These are phyloP conservation scores for Sigmodon hispidus DNA, from an alignment of 2,113 vertebrate species.

Conservation along the genomic window DNA sequence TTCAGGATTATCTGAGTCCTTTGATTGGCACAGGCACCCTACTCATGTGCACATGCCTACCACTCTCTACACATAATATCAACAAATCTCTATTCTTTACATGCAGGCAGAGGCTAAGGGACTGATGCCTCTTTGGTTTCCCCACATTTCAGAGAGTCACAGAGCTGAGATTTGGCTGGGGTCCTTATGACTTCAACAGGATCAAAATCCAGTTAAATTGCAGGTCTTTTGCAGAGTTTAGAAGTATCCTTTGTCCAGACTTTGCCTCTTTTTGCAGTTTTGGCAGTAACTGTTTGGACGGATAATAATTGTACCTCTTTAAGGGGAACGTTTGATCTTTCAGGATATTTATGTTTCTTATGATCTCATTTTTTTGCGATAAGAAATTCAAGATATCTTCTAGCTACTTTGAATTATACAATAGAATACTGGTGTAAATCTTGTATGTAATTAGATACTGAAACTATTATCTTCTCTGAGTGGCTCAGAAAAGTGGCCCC, in stretches of 20 bases:
- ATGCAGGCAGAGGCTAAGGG: background rate
- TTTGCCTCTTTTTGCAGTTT: background rate
- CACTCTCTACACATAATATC: background rate
- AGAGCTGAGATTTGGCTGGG: background rate
- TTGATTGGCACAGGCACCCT: background rate
- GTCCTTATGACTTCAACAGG: accelerated
- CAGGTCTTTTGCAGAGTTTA: background rate
- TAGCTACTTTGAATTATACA: background rate
- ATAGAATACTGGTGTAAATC: background rate
- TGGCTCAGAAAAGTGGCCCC: too few species aligned
- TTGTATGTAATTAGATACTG: background rate
- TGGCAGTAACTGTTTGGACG: background rate
- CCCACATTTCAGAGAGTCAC: background rate
- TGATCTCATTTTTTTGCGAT: background rate
- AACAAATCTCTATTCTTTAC: background rate
- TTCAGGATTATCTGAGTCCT: background rate
- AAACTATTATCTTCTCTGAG: background rate
- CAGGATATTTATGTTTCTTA: background rate
- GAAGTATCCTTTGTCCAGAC: background rate
- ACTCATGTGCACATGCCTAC: too few species aligned
- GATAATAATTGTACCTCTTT: too few species aligned
- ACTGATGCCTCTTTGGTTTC: background rate
- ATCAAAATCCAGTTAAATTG: background rate
- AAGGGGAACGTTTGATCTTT: background rate
- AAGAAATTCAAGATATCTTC: background rate